These are phyloP conservation scores for Petromus typicus DNA, from an alignment of 2,113 vertebrate species.

Conservation along the genomic window DNA sequence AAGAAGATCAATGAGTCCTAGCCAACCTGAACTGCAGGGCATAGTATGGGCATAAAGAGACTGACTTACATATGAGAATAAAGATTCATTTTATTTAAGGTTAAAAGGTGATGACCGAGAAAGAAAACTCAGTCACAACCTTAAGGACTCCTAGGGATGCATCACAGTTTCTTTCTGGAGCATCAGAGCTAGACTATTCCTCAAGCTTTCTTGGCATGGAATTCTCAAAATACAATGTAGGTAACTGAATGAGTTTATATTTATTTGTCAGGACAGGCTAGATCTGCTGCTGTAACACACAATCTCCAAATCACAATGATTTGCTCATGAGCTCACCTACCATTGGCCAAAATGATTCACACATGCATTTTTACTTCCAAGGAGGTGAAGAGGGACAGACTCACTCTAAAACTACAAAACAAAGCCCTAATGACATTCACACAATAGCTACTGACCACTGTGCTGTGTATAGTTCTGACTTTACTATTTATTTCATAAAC, in stretches of 20 bases:
- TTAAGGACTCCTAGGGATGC: background rate
- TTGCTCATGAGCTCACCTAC: background rate
- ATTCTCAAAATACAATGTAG: background rate
- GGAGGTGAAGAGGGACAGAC: background rate
- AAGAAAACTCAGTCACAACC: background rate
- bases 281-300: background rate
- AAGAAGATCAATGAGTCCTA: background rate
- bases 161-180: background rate
- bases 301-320: background rate
- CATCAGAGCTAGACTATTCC: background rate
- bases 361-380: background rate
- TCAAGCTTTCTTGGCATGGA: background rate
- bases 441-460: background rate
- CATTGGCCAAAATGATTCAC: background rate
- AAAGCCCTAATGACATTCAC: background rate
- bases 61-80: background rate
- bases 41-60: background rate
- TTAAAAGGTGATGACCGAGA: slow-evolving; percentile 7
- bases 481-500: slow-evolving; percentile 1
- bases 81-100: slow-evolving; percentile 37
- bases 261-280: background rate
- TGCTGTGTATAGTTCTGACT: background rate
- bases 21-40: background rate
- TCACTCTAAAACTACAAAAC: background rate
- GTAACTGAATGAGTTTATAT: background rate